phyloP scores from a whole-genome alignment of 2,888 invertebrate species.

The Pollenia labialis region DNA sequence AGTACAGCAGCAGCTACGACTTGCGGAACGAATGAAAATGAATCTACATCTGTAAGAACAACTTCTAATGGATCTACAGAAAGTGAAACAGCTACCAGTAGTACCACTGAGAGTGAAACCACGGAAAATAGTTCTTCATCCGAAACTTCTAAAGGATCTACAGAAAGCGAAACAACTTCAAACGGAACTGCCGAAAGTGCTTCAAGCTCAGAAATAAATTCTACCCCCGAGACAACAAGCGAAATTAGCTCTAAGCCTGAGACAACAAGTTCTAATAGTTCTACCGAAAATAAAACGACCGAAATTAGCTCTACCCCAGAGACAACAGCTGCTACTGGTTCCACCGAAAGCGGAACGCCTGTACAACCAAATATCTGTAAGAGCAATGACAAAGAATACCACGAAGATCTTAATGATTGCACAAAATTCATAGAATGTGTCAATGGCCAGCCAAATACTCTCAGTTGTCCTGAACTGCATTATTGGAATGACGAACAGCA shows the following conservation, averaged over 20 bases:
- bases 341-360: constrained; percentile 13
- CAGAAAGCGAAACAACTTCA: constrained; percentile 1
- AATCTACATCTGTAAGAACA: not conserved
- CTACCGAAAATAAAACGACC: not conserved
- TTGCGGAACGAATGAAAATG: not conserved
- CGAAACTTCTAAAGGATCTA: not conserved
- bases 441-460: not conserved
- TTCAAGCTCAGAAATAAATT: not conserved
- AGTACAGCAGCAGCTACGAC: not conserved
- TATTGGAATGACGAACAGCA: constrained; percentile 37
- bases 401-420: constrained; percentile 29
- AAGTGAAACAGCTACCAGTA: not conserved
- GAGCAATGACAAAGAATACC: constrained; percentile 3
- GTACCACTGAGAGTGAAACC: not conserved
- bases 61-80: not conserved
- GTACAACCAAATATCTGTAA: not conserved
- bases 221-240: not conserved
- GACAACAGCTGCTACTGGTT: not conserved
- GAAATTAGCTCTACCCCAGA: not conserved
- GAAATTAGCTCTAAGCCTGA: not conserved
- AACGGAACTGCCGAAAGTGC: not conserved
- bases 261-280: not conserved
- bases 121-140: not conserved
- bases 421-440: constrained; percentile 53
- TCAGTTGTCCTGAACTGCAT: constrained; percentile 16